A percentile compares a stretch with the other conserved stretches of the same genome.
These are phyloP conservation scores for Drosophila ohnishii DNA, from an alignment of 1,140 invertebrate species.

Conservation along the genomic window DNA sequence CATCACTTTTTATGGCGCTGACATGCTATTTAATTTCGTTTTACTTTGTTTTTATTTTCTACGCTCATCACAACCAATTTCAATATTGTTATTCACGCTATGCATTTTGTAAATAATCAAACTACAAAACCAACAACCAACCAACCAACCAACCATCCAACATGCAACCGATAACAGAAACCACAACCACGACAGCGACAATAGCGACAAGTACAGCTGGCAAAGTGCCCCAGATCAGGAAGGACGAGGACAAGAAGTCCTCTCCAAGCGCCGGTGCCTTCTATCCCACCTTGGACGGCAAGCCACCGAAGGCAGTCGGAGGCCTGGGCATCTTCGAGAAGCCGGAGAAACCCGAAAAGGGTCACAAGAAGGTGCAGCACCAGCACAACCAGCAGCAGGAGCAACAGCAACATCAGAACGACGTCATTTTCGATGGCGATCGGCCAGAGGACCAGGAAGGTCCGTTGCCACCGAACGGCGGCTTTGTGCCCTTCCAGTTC, in stretches of 20 bases:
- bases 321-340: slow-evolving; percentile 64
- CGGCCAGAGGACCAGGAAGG: slow-evolving; percentile 73
- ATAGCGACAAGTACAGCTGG: slow-evolving; percentile 39
- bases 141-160: slow-evolving; percentile 65
- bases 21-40: slow-evolving; percentile 58
- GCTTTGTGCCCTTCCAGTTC: slow-evolving; percentile 67
- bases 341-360: slow-evolving; percentile 57
- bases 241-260: slow-evolving; percentile 67
- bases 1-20: slow-evolving; percentile 45
- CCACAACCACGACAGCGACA: slow-evolving; percentile 60
- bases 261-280: slow-evolving; percentile 58
- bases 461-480: slow-evolving; percentile 54
- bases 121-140: slow-evolving; percentile 61
- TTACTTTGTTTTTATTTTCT: slow-evolving; percentile 65
- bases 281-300: slow-evolving; percentile 81
- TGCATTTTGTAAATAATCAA: slow-evolving; percentile 79
- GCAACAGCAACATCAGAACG: slow-evolving; percentile 73
- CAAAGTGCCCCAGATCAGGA: slow-evolving; percentile 37
- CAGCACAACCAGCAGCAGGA: slow-evolving; percentile 54
- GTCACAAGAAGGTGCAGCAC: slow-evolving; percentile 62
- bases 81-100: slow-evolving; percentile 66
- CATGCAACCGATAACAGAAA: slow-evolving; percentile 75
- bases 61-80: slow-evolving; percentile 58
- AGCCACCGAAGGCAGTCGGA: slow-evolving; percentile 66
- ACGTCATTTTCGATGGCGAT: slow-evolving; percentile 76